These are phyloP conservation scores for Ernsta delagoae DNA, from an alignment of 2,888 invertebrate species.

Conservation along the genomic window DNA sequence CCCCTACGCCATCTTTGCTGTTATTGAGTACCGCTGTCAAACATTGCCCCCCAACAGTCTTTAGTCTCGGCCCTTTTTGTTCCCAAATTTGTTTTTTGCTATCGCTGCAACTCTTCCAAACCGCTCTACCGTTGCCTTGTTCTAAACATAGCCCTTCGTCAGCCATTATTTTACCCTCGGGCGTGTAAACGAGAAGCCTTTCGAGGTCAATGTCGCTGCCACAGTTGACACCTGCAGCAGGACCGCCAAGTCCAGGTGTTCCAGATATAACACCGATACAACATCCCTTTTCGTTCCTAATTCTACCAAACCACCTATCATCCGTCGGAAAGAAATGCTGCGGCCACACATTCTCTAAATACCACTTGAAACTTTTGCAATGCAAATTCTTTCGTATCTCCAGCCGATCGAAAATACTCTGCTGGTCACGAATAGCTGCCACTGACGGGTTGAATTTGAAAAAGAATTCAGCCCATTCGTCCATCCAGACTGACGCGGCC, in stretches of 20 bases:
- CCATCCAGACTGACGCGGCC: conserved; percentile 99
- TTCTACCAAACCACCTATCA: conserved; percentile 95
- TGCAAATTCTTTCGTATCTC: conserved; percentile 88
- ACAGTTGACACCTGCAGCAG: conserved; percentile 88
- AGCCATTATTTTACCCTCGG: conserved; percentile 90
- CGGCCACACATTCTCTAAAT: conserved; percentile 97
- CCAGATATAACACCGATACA: conserved; percentile 68
- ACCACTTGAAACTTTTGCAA: conserved; percentile 97
- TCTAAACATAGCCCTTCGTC: conserved; percentile 95
- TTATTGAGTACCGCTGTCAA: conserved; percentile 60
- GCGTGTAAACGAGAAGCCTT: conserved; percentile 89
- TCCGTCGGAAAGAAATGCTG: conserved; percentile 94
- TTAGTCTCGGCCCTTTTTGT: conserved; percentile 76
- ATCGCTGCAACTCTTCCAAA: conserved; percentile 90
- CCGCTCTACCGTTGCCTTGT: conserved; percentile 86
- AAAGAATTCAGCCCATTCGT: conserved; percentile 97
- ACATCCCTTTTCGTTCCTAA: conserved; percentile 79
- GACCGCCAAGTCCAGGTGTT: conserved; percentile 88
- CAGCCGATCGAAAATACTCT: conserved; percentile 87
- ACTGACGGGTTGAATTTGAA: conserved; percentile 93
- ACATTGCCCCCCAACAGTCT: conserved; percentile 63
- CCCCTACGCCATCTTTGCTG: conserved; percentile 56
- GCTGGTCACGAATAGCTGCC: conserved; percentile 82
- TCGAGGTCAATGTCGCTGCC: conserved; percentile 83
- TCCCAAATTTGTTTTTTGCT: conserved; percentile 89